Percentiles rank a stretch among this genome's conserved stretches.
These are phyloP conservation scores for Sympetrum striolatum DNA, from an alignment of 2,888 invertebrate genomes.

Conservation along the genomic window DNA sequence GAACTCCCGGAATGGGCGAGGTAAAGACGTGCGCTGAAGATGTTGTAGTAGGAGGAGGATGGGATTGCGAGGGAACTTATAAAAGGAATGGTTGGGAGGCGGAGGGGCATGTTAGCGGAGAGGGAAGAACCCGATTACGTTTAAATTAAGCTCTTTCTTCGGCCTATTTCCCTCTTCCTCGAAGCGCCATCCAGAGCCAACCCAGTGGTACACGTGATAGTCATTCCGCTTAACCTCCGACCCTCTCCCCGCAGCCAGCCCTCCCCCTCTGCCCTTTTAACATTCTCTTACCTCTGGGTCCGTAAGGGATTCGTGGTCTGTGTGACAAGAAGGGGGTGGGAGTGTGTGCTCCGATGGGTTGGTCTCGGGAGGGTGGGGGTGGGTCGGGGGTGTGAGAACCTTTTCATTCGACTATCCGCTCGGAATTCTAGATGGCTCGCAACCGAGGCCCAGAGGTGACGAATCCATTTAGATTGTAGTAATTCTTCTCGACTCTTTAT, in stretches of 20 bases:
- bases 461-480: background rate
- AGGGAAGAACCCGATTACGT: conserved; percentile 37
- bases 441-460: background rate
- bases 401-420: background rate
- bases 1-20: conserved; percentile 2
- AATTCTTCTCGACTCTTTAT: too few species aligned
- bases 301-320: conserved; percentile 35
- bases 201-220: conserved; percentile 26
- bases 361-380: background rate
- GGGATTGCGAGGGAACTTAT: background rate
- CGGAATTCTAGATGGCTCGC: background rate
- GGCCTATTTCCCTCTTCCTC: conserved; percentile 35
- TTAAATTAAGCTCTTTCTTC: conserved; percentile 44
- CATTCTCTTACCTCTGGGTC: background rate
- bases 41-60: background rate
- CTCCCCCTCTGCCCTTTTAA: background rate
- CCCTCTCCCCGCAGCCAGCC: background rate
- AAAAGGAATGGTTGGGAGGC: background rate
- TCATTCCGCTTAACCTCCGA: conserved; percentile 23
- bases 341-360: background rate
- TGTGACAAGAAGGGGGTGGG: background rate
- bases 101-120: background rate
- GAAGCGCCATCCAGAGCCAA: background rate
- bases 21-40: background rate
- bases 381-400: background rate